Base-by-base conservation (phyloP, 2,797 vertebrate genomes). In the Enoplosus armatus region DNA sequence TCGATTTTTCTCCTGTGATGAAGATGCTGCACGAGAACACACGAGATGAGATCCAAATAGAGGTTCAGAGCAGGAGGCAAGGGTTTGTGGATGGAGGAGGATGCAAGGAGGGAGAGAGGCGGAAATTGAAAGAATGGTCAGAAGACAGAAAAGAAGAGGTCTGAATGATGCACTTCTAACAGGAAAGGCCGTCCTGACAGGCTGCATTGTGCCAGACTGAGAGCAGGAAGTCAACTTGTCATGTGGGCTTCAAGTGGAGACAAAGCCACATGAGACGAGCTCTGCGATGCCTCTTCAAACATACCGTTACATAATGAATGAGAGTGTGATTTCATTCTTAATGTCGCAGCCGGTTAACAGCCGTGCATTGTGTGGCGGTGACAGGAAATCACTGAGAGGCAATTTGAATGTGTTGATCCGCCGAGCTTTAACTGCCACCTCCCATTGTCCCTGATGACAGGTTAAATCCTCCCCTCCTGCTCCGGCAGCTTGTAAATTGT, bases 151-250 rank as follows among this genome's bases (percentile, higher is more conserved):
- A 48, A 8, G 15, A 58, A 67, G 31, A 72, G 18, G 70, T 37
- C 9, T 74, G 72, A 54, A 15, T 20, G 54, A 77, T 45, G 64
- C 45, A 2, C 24, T 18, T 54, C 37, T n/a, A 26, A 22, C 53
- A 35, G 48, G 16, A 62, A 41, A 5, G 60, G 15, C 37, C n/a
- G 31, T 10, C 41, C 58, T 77, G 82, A 79, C 79, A 72, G 73
- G 50, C 51, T 53, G 68, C 62, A 35, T 26, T 82, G 82, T 84
- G 74, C 51, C 69, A 66, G 66, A 60, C 55, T 12, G 76, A 72
- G 77, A 81, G 72, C 83, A 84, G 78, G 76, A 85, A 86, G 80
- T 85, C 54, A 31, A 48, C 54, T 45, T 65, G 80, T 83, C 76
- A 74, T 41, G 67, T 48, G 67, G 54, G 47, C 73, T 72, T 85